These are phyloP conservation scores for Podocnemis expansa DNA, from an alignment of 2,113 vertebrate genomes.

Conservation along the genomic window DNA sequence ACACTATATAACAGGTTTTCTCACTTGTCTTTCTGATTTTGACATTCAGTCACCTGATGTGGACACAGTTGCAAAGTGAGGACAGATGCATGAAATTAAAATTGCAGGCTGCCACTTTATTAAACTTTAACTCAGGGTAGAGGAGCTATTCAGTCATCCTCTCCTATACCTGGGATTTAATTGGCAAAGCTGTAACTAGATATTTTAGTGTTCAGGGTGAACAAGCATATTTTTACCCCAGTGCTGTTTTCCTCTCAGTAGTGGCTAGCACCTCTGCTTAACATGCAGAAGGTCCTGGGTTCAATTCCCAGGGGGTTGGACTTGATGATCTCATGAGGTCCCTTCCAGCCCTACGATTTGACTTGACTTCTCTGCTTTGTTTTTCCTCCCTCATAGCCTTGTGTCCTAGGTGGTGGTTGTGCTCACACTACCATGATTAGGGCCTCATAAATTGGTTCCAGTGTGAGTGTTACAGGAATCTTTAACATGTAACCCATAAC, in stretches of 20 bases:
- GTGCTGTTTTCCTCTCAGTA: background rate
- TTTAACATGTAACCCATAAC: background rate
- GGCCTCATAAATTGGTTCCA: background rate
- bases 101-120: background rate
- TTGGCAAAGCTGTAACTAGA: background rate
- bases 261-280: no score
- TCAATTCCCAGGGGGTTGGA: no score
- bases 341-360: no score
- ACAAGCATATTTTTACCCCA: background rate
- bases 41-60: background rate
- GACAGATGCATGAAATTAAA: background rate
- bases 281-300: no score
- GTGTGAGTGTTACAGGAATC: background rate
- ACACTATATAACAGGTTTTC: background rate
- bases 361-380: fast-evolving
- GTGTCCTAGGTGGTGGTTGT: background rate
- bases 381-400: background rate
- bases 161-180: no score
- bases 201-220: background rate
- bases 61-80: background rate
- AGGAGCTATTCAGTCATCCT: background rate
- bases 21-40: background rate
- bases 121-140: background rate
- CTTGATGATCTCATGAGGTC: no score
- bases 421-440: background rate